These are phyloP conservation scores for Andrena haemorrhoa DNA, from an alignment of 2,888 invertebrate species.

Conservation along the genomic window DNA sequence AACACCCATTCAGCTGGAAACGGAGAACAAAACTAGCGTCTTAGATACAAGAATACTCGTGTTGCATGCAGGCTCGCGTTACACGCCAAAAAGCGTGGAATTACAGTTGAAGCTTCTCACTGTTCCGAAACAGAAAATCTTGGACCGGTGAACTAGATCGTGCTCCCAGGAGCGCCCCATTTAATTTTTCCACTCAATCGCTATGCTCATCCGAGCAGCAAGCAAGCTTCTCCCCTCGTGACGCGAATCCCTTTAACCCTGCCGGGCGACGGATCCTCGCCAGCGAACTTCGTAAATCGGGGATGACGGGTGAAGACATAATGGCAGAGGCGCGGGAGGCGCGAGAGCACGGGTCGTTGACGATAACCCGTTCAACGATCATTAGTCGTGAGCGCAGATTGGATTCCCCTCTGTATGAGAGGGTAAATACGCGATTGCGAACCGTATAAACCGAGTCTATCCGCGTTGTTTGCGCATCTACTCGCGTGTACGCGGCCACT, in stretches of 20 bases:
- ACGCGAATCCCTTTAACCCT: not conserved
- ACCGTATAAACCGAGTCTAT: not conserved
- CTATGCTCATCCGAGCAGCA: not conserved
- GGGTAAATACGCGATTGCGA: not conserved
- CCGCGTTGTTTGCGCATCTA: conserved; percentile 3
- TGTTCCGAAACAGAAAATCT: not conserved
- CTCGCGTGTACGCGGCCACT: not conserved
- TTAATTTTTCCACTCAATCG: conserved; percentile 23
- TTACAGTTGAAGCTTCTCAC: no score
- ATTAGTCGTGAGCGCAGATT: conserved; percentile 49
- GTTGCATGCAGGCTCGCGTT: no score
- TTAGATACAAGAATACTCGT: no score
- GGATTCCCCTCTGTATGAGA: conserved; percentile 1
- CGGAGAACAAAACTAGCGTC: no score
- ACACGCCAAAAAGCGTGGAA: no score
- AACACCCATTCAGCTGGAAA: no score
- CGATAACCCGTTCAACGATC: conserved; percentile 22
- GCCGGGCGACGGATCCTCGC: not conserved
- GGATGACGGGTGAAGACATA: conserved; percentile 24
- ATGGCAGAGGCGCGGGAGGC: not conserved
- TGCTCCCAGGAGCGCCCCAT: not conserved
- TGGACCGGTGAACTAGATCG: not conserved
- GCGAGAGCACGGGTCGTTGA: conserved; percentile 1
- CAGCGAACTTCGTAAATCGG: conserved; percentile 50
- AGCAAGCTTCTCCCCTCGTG: not conserved